These are phyloP conservation scores for Drosophila varians DNA, from an alignment of 1,140 invertebrate species.

Conservation along the genomic window DNA sequence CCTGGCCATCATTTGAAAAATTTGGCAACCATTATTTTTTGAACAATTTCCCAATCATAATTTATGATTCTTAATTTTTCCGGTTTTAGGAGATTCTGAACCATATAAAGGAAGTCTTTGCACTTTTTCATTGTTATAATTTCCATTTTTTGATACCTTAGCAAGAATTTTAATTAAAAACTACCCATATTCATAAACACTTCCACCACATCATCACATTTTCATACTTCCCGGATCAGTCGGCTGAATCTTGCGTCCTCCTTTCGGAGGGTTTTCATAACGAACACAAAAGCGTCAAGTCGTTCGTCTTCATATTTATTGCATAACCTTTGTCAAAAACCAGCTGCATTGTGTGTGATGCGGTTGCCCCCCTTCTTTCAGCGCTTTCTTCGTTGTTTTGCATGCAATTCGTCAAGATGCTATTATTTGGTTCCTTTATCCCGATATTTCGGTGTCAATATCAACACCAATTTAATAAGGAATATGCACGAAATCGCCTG, in stretches of 20 bases:
- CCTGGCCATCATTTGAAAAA: too few relatives aligned
- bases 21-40: too few relatives aligned
- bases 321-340: conserved; percentile 46
- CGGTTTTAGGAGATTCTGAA: too few relatives aligned
- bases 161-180: too few relatives aligned
- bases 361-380: background rate
- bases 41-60: too few relatives aligned
- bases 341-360: conserved; percentile 27
- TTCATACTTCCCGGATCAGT: conserved; percentile 6
- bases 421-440: conserved; percentile 10
- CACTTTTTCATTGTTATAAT: too few relatives aligned
- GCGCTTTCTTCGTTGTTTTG: conserved; percentile 19
- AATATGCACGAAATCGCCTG: conserved; percentile 35
- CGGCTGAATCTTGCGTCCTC: background rate
- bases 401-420: conserved; percentile 44
- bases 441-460: conserved; percentile 36
- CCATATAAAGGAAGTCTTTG: too few relatives aligned
- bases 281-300: conserved; percentile 29
- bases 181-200: background rate
- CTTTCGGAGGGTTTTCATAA: conserved; percentile 6
- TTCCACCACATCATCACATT: conserved; percentile 6
- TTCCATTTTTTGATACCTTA: too few relatives aligned
- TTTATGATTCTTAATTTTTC: too few relatives aligned
- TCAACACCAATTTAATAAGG: conserved; percentile 48
- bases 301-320: conserved; percentile 49